Percentiles rank a stretch among this genome's conserved stretches.
These are phyloP conservation scores for Cephus runcator DNA, from an alignment of 2,888 invertebrate genomes.

Conservation along the genomic window DNA sequence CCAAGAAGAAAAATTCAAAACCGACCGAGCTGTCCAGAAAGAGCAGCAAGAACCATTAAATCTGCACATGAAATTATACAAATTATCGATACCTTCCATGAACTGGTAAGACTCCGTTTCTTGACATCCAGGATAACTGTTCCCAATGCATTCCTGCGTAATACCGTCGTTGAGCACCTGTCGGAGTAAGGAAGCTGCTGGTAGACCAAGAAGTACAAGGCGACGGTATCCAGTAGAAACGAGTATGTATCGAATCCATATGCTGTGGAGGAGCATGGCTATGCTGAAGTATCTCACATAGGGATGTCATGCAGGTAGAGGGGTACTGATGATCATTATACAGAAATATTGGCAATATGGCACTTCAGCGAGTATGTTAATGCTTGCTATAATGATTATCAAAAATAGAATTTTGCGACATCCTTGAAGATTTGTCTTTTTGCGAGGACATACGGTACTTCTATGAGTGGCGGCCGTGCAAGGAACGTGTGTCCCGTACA, in stretches of 20 bases:
- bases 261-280: not conserved
- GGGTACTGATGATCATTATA: not conserved
- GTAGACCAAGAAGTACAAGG: not conserved
- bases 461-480: not conserved
- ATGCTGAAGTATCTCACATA: not conserved
- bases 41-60: not conserved
- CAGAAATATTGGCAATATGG: not conserved
- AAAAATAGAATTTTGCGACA: not conserved
- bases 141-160: slow-evolving; percentile 27
- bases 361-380: not conserved
- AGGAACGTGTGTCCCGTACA: not conserved
- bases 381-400: not conserved
- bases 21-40: not conserved
- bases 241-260: not conserved
- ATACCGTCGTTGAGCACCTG: slow-evolving; percentile 24
- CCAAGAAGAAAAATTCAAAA: not conserved
- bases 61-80: not conserved
- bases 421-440: not conserved
- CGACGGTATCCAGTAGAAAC: not conserved
- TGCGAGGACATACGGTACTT: not conserved
- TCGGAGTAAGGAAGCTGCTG: slow-evolving; percentile 8
- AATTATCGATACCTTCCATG: not conserved
- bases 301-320: not conserved
- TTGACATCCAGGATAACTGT: slow-evolving; percentile 30
- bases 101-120: not conserved